Evolutionary conservation across 1,140 invertebrate species (phyloP).

Genomic region (Drosophila fuyamai): DNA sequence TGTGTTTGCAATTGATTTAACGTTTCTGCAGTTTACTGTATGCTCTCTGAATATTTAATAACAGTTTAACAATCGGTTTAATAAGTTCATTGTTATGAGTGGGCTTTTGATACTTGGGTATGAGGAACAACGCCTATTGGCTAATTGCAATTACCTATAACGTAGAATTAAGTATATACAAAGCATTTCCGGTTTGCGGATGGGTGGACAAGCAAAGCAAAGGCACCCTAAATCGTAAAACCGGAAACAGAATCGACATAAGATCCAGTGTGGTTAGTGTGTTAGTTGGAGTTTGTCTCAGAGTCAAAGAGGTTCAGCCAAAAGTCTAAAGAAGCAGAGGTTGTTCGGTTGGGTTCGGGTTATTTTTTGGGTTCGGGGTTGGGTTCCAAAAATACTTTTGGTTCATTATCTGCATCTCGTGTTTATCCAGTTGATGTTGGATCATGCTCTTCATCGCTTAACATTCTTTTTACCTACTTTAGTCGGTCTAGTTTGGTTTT

Average conservation of each 20-base stretch:
- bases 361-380: slow-evolving; percentile 22
- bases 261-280: slow-evolving; percentile 30
- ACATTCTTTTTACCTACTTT: slow-evolving; percentile 72
- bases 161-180: slow-evolving; percentile 38
- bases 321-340: slow-evolving; percentile 65
- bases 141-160: slow-evolving; percentile 42
- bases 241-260: slow-evolving; percentile 10
- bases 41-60: slow-evolving; percentile 57
- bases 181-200: slow-evolving; percentile 6
- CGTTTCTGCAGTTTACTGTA: slow-evolving; percentile 48
- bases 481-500: slow-evolving; percentile 63
- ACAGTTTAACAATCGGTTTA: slow-evolving; percentile 41
- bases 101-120: slow-evolving; percentile 78
- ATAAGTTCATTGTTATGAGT: slow-evolving; percentile 59
- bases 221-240: slow-evolving; percentile 12
- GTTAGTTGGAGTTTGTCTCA: slow-evolving; percentile 35
- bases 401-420: slow-evolving; percentile 37
- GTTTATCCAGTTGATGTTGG: slow-evolving; percentile 56
- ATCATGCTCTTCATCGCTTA: slow-evolving; percentile 66
- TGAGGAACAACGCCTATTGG: slow-evolving; percentile 37
- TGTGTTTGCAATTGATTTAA: slow-evolving; percentile 35
- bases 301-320: slow-evolving; percentile 69
- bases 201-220: slow-evolving; percentile 24
- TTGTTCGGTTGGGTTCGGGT: slow-evolving; percentile 36
- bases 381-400: slow-evolving; percentile 42